A percentile compares a stretch with the other conserved stretches of the same genome.
phyloP scores from a whole-genome alignment of 2,113 vertebrate species.

The Tragelaphus imberbis region DNA sequence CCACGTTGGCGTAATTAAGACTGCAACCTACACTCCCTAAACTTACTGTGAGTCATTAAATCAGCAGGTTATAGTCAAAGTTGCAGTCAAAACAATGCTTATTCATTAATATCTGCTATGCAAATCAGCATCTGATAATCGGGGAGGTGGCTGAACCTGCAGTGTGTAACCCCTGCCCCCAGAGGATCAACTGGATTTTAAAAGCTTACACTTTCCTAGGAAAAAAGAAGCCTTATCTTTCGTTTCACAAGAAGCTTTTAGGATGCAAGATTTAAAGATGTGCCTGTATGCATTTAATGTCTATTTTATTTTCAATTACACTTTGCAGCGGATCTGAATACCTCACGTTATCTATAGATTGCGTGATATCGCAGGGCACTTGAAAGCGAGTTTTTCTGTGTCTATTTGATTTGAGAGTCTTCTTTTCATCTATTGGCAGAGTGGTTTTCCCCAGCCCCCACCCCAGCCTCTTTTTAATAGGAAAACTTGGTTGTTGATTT shows the following conservation, averaged over 20 bases:
- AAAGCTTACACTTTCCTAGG: conserved; percentile 57
- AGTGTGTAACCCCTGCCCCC: background rate
- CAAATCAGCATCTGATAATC: conserved; percentile 63
- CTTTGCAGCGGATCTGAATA: conserved; percentile 61
- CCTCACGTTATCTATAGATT: conserved; percentile 58
- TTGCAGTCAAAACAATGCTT: conserved; percentile 59
- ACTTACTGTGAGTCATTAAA: conserved; percentile 71
- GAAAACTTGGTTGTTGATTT: conserved; percentile 66
- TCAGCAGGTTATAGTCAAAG: conserved; percentile 66
- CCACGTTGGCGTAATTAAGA: conserved; percentile 67
- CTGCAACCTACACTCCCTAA: conserved; percentile 62
- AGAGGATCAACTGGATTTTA: conserved; percentile 48
- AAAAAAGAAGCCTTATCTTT: conserved; percentile 40
- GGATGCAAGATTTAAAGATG: conserved; percentile 72
- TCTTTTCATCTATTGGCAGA: conserved; percentile 63
- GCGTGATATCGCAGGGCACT: conserved; percentile 36
- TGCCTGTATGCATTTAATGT: conserved; percentile 59
- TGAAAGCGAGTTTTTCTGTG: conserved; percentile 66
- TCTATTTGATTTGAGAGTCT: conserved; percentile 35
- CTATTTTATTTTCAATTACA: conserved; percentile 73
- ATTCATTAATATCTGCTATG: conserved; percentile 61
- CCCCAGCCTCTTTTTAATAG: conserved; percentile 26
- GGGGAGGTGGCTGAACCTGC: conserved; percentile 33
- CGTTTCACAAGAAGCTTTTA: conserved; percentile 58
- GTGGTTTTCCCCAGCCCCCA: accelerated